phyloP scores from a whole-genome alignment of 1,140 invertebrate species.

The Goniozus legneri region DNA sequence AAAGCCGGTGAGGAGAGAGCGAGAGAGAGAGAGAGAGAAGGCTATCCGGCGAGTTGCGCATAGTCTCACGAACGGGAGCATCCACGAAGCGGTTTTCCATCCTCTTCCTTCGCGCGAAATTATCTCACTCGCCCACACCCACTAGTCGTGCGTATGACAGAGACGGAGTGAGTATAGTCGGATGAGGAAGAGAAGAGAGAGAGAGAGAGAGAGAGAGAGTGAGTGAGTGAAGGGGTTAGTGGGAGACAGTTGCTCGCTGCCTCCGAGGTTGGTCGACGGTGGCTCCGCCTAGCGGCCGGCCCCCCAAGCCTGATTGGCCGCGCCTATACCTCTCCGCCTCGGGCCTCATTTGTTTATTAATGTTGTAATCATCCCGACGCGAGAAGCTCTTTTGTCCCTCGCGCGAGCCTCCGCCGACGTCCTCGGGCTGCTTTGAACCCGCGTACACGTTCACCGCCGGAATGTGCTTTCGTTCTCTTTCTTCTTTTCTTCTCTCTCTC shows the following conservation, averaged over 20 bases:
- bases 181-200: constrained; percentile 6
- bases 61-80: background rate
- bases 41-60: background rate
- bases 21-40: background rate
- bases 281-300: constrained; percentile 47
- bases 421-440: too few species aligned
- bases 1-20: too few species aligned
- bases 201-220: constrained; percentile 15
- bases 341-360: constrained; percentile 57
- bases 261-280: constrained; percentile 41
- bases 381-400: constrained; percentile 52
- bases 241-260: constrained; percentile 2
- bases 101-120: too few species aligned
- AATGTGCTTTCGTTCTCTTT: too few species aligned
- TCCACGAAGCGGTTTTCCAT: too few species aligned
- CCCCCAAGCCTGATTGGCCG: constrained; percentile 43
- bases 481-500: constrained; percentile 16
- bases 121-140: too few species aligned
- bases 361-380: constrained; percentile 54
- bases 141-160: too few species aligned
- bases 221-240: constrained; percentile 24
- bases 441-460: too few species aligned
- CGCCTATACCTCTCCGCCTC: constrained; percentile 42
- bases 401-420: too few species aligned
- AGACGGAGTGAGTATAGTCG: background rate